Conservation (phyloP, 2,797 vertebrate genomes). For the Danio jaintianensis region DNA sequence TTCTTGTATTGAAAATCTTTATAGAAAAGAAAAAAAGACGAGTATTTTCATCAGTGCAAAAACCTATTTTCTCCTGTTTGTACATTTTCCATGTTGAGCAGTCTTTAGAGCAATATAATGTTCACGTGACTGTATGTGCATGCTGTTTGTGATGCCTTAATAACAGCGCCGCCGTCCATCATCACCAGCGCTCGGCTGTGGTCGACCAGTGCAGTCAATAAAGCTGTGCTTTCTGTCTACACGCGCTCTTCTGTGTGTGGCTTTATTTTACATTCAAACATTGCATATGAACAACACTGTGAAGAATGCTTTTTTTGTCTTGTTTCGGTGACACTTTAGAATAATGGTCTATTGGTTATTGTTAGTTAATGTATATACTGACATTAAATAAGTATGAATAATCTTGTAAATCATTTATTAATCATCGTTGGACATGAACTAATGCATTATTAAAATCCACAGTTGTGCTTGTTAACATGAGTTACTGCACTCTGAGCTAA, state of each 20-base stretch:
- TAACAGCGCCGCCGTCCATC: constrained; percentile 79
- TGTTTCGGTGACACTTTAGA: no score
- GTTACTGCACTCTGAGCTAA: no score
- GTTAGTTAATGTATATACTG: no score
- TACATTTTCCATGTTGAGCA: constrained; percentile 96
- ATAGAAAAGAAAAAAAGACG: constrained; percentile 91
- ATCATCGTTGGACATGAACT: no score
- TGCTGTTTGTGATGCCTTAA: constrained; percentile 95
- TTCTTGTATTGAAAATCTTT: constrained; percentile 99
- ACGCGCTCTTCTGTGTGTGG: background rate
- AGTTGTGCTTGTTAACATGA: no score
- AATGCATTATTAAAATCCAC: no score
- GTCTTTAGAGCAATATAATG: constrained; percentile 98
- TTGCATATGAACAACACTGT: no score
- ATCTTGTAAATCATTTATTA: no score
- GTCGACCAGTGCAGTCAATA: constrained; percentile 97
- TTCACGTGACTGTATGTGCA: constrained; percentile 95
- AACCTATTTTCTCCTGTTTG: constrained; percentile 96
- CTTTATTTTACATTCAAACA: no score
- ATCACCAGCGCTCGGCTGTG: constrained; percentile 83
- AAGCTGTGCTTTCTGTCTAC: constrained; percentile 97
- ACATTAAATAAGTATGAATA: no score
- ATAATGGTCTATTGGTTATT: no score
- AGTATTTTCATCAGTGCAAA: constrained; percentile 99
- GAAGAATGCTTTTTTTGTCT: no score